These are phyloP conservation scores for Dryoscopus gambensis DNA, from an alignment of 2,113 vertebrate genomes.

Conservation along the genomic window DNA sequence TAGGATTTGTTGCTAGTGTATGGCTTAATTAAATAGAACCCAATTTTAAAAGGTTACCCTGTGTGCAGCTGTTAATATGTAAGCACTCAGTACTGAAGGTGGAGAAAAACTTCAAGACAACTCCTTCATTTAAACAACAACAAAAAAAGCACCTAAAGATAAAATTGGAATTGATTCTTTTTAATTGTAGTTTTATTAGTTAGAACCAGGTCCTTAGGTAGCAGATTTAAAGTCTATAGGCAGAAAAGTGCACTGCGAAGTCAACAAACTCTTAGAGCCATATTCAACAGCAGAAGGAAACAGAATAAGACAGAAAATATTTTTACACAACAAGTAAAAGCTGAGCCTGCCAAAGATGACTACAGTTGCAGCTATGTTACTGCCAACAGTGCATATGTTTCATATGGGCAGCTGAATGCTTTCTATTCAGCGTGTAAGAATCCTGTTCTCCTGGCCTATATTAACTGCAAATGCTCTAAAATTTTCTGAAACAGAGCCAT, in stretches of 20 bases:
- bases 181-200: neutral
- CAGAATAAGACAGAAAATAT: conserved; percentile 19
- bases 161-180: neutral
- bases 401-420: conserved; percentile 25
- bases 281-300: neutral
- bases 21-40: conserved; percentile 45
- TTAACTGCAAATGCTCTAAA: conserved; percentile 18
- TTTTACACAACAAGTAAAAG: conserved; percentile 13
- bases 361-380: neutral
- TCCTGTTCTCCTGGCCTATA: conserved; percentile 8
- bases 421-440: conserved; percentile 13
- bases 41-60: conserved; percentile 28
- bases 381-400: conserved; percentile 41
- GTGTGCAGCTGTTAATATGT: conserved; percentile 6
- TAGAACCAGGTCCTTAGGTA: neutral
- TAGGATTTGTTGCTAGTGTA: neutral
- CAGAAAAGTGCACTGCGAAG: neutral
- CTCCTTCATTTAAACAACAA: neutral
- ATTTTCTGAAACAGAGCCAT: neutral
- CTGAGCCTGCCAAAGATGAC: conserved; percentile 22
- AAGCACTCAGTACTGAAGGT: neutral
- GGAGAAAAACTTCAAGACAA: neutral
- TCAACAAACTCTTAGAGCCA: neutral
- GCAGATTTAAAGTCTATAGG: neutral
- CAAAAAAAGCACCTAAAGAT: neutral